Conservation (phyloP, 2,888 invertebrate genomes). For the Tachina grossa region DNA sequence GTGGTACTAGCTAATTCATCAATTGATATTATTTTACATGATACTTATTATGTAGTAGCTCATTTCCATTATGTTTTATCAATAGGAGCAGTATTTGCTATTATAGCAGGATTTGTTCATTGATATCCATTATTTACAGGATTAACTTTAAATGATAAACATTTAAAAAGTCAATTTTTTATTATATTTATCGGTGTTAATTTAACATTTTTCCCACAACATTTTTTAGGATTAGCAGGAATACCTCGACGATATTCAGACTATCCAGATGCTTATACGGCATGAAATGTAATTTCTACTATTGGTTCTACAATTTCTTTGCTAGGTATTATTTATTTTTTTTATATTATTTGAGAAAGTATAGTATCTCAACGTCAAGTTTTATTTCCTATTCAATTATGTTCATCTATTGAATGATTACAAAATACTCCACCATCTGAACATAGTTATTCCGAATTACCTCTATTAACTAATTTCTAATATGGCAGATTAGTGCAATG, state of each 20-base stretch:
- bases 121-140: conserved; percentile 89
- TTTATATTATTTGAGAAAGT: conserved; percentile 86
- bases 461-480: conserved; percentile 86
- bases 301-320: conserved; percentile 87
- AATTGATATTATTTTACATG: conserved; percentile 90
- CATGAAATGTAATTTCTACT: conserved; percentile 88
- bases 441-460: conserved; percentile 86
- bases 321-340: conserved; percentile 85
- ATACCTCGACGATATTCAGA: conserved; percentile 91
- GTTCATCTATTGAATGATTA: conserved; percentile 86
- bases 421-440: conserved; percentile 85
- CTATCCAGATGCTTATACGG: conserved; percentile 87
- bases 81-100: conserved; percentile 91
- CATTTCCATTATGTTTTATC: conserved; percentile 92
- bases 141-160: conserved; percentile 84
- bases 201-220: conserved; percentile 91
- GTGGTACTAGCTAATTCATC: conserved; percentile 88
- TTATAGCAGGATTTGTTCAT: conserved; percentile 88
- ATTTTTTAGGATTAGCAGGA: conserved; percentile 88
- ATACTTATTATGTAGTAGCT: conserved; percentile 93
- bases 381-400: conserved; percentile 83
- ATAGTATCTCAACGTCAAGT: conserved; percentile 84
- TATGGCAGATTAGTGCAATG: conserved; percentile 86
- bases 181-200: conserved; percentile 90
- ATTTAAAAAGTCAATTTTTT: conserved; percentile 88